A percentile compares a stretch with the other conserved stretches of the same genome.
Conservation (phyloP, 2,113 vertebrate genomes). For the Theropithecus gelada region DNA sequence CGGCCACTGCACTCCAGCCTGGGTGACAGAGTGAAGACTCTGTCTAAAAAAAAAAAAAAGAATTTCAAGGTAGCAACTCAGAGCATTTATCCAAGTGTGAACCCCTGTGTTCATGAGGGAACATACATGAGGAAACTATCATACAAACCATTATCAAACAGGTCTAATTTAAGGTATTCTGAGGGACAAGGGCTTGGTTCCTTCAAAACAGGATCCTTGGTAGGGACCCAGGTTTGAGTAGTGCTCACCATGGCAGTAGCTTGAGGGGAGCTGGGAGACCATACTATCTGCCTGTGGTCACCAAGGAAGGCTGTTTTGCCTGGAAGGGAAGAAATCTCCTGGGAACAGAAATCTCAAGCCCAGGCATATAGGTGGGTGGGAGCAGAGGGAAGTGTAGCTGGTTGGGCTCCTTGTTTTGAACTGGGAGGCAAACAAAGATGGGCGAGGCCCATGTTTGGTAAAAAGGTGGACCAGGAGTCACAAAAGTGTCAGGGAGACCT, state of each 20-base stretch:
- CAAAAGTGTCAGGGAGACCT: neutral
- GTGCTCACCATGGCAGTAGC: neutral
- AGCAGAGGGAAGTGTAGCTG: neutral
- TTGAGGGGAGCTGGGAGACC: neutral
- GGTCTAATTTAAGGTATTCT: neutral
- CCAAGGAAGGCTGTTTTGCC: neutral
- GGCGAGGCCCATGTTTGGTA: neutral
- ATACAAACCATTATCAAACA: neutral
- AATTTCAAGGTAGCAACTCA: neutral
- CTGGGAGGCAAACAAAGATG: neutral
- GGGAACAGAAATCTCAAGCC: neutral
- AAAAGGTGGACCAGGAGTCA: neutral
- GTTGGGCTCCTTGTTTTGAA: neutral
- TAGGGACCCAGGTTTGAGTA: neutral
- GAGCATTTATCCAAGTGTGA: neutral
- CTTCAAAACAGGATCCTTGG: neutral
- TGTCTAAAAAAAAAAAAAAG: too few relatives aligned
- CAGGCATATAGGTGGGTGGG: too few relatives aligned
- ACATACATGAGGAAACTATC: neutral
- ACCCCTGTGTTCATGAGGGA: too few relatives aligned
- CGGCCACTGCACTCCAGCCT: too few relatives aligned
- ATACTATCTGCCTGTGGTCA: rapidly evolving
- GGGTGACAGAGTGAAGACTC: too few relatives aligned
- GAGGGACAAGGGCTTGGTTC: neutral
- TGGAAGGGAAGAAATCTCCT: neutral